phyloP scores from a whole-genome alignment of 2,888 invertebrate species.

The Apantesis nais region DNA sequence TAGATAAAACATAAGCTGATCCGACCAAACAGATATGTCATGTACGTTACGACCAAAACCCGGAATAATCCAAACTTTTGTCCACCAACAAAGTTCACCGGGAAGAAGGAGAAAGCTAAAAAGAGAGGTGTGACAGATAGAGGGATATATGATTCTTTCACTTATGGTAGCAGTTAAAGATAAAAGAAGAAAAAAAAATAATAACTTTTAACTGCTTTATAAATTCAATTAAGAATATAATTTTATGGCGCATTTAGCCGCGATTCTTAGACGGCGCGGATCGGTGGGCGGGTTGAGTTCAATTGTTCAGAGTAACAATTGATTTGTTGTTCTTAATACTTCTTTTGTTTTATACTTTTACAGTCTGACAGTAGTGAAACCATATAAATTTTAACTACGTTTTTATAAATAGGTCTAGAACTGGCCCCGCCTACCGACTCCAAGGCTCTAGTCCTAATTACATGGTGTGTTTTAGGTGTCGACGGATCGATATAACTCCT shows the following conservation, averaged over 20 bases:
- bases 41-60: no score
- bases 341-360: background rate
- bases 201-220: background rate
- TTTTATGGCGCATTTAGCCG: background rate
- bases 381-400: background rate
- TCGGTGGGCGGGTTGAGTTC: background rate
- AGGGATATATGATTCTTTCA: no score
- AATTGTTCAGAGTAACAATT: background rate
- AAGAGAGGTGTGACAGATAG: no score
- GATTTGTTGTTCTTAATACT: background rate
- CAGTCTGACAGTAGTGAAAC: background rate
- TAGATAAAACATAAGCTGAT: no score
- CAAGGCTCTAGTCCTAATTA: background rate
- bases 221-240: background rate
- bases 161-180: no score
- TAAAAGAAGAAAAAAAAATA: no score
- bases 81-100: no score
- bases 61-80: no score
- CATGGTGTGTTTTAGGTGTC: background rate
- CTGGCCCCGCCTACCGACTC: background rate
- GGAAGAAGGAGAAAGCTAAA: no score
- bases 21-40: no score
- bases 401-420: background rate
- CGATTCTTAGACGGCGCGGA: background rate
- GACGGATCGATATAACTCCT: background rate